A percentile compares a stretch with the other conserved stretches of the same genome.
Conservation (phyloP, 1,140 invertebrate genomes). For the Whitmania pigra region DNA sequence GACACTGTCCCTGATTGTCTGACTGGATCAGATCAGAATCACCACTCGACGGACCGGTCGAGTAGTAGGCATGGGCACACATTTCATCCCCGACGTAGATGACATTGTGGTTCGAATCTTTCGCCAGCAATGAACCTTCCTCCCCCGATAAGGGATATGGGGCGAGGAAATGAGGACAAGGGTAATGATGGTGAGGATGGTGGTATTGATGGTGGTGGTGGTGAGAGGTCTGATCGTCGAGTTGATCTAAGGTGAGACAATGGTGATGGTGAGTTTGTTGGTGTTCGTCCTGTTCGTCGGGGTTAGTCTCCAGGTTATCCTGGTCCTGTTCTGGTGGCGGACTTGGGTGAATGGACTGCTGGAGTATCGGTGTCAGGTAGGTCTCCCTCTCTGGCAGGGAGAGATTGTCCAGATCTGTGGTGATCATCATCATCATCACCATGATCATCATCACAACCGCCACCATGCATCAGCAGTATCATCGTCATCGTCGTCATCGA, state of each 20-base stretch:
- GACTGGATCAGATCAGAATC: no score
- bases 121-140: no score
- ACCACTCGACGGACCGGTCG: no score
- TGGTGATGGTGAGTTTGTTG: not conserved
- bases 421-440: no score
- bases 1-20: no score
- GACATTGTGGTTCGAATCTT: no score
- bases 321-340: not conserved
- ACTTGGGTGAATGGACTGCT: not conserved
- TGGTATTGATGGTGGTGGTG: not conserved
- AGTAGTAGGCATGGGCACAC: no score
- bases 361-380: not conserved
- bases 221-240: not conserved
- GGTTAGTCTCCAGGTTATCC: not conserved
- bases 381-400: not conserved
- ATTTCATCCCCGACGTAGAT: no score
- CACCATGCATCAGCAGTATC: no score
- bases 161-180: not conserved
- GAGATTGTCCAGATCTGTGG: constrained; percentile 1
- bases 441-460: no score
- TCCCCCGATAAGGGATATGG: no score
- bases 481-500: no score
- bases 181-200: not conserved
- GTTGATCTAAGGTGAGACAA: not conserved
- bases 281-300: not conserved